Percentiles rank a stretch among this genome's conserved stretches.
Evolutionary conservation across 1,140 invertebrate genomes (phyloP).

Genomic region (Orchesella cincta): DNA sequence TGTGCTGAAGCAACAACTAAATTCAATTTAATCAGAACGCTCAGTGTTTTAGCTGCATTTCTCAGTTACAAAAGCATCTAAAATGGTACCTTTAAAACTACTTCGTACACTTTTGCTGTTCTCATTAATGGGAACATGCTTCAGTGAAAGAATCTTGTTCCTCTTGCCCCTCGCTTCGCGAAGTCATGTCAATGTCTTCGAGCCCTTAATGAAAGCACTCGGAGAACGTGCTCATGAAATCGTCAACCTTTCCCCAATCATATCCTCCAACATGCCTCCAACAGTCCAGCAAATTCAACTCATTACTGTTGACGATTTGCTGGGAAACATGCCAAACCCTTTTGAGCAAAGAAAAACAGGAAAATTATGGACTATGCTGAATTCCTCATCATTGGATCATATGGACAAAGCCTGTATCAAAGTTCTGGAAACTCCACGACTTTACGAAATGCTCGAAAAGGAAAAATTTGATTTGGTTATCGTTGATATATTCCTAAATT

Average conservation of each 20-base stretch:
- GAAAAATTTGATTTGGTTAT: slow-evolving; percentile 51
- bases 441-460: background rate
- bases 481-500: slow-evolving; percentile 50
- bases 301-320: background rate
- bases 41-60: too few relatives aligned
- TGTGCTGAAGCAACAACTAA: too few relatives aligned
- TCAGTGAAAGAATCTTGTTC: slow-evolving; percentile 1
- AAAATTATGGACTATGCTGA: background rate
- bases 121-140: background rate
- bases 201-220: slow-evolving; percentile 2
- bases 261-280: background rate
- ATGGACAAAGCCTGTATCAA: slow-evolving; percentile 10
- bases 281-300: slow-evolving; percentile 17
- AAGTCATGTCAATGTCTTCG: slow-evolving; percentile 24
- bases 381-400: background rate
- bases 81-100: background rate
- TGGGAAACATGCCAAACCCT: slow-evolving; percentile 25
- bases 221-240: slow-evolving; percentile 22
- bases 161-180: background rate
- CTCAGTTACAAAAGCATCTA: too few relatives aligned
- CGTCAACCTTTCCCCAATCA: background rate
- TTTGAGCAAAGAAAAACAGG: slow-evolving; percentile 35
- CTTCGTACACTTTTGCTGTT: background rate
- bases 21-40: too few relatives aligned
- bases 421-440: background rate